Evolutionary conservation across 2,113 vertebrate species (phyloP), one percentile per base, ranked within the genome.

Genomic region (Motacilla tschutschensis): DNA sequence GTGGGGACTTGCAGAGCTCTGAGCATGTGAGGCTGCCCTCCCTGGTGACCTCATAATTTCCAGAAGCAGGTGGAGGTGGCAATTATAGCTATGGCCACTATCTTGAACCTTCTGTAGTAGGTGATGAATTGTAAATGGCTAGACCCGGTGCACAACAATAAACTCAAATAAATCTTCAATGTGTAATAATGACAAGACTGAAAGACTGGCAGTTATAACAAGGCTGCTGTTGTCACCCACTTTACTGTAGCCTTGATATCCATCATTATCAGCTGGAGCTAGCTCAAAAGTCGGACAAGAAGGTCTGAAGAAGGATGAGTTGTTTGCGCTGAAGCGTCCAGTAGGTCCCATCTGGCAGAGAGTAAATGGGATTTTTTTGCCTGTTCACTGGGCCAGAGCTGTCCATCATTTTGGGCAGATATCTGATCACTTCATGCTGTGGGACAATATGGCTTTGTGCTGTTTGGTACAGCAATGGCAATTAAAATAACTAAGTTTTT

Each of bases 121-220:
- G 97, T 98, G 98, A 98, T 98, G 97, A 98, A 98, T 98, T 97
- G 97, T 97, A 98, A 98, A 98, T 98, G 96, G 97, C 97, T 95
- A 87, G 97, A 96, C 96, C 95, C 71, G 55, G 97, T 96, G 95
- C 96, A 97, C 97, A 97, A 97, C 97, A 97, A 97, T 97, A 98
- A 98, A 98, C 97, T 96, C 97, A 97, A 98, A 98, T 98, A 98
- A 98, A 98, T 98, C 98, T 98, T 98, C 97, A 95, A 94, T 95
- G 94, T 98, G 98, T 98, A 98, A 98, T 98, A 98, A 98, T 98
- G 98, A 98, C 98, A 98, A 97, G 96, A 97, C 93, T 43, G 93
- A 94, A 97, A 98, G 98, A 98, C 96, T 97, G 97, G 97, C 98
- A 98, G 98, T 96, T 97, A 98, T 98, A 98, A 98, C 98, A 98